Conservation (phyloP, 1,140 invertebrate genomes). For the Solenopsis fugax region DNA sequence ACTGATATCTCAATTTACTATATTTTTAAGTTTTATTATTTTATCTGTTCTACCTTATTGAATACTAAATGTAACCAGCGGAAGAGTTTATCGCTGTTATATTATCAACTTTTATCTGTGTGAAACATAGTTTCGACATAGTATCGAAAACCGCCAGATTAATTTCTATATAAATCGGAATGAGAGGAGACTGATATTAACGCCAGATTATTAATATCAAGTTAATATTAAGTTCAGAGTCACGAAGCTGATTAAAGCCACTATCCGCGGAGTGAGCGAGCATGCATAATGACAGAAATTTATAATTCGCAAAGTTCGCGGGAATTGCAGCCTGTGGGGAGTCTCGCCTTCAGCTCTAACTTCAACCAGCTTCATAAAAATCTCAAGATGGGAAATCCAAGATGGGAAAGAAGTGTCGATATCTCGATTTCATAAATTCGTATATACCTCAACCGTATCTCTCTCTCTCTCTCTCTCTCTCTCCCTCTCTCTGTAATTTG, state of each 20-base stretch:
- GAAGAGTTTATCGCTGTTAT: neutral
- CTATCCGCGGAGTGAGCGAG: slow-evolving; percentile 30
- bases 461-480: too few species aligned
- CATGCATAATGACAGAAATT: slow-evolving; percentile 48
- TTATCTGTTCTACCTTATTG: neutral
- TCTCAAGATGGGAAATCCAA: neutral
- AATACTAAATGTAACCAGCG: neutral
- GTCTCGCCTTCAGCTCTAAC: neutral
- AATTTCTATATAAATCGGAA: slow-evolving; percentile 1
- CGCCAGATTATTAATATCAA: slow-evolving; percentile 37
- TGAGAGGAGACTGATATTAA: neutral
- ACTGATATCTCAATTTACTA: neutral
- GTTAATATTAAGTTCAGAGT: slow-evolving; percentile 36
- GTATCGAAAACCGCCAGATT: neutral
- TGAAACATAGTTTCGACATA: neutral
- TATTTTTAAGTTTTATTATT: neutral
- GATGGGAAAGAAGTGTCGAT: neutral
- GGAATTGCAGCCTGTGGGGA: slow-evolving; percentile 31
- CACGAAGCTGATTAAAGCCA: slow-evolving; percentile 46
- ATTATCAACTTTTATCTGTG: neutral
- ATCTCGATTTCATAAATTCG: neutral
- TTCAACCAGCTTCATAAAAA: slow-evolving; percentile 24
- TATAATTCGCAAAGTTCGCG: slow-evolving; percentile 45
- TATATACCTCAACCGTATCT: neutral
- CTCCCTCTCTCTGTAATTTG: neutral